Evolutionary conservation across 2,888 invertebrate species (phyloP).

Genomic region (Epicampocera succincta): DNA sequence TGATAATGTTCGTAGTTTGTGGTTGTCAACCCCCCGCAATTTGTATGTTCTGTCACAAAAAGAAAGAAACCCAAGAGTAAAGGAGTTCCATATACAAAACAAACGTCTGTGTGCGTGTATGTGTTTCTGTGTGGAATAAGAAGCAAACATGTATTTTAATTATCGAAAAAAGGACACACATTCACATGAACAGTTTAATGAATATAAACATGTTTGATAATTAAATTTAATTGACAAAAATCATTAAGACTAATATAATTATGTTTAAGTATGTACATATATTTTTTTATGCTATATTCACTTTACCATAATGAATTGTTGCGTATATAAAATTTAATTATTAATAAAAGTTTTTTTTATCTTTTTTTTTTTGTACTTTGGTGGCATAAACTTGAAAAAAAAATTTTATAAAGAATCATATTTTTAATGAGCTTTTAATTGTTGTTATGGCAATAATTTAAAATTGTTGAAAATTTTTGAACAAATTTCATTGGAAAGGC

Average conservation of each 20-base stretch:
- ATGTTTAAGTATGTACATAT: not conserved
- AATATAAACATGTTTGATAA: slow-evolving; percentile 62
- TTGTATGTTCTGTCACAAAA: not conserved
- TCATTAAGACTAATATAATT: slow-evolving; percentile 61
- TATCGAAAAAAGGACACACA: slow-evolving; percentile 22
- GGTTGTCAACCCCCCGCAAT: slow-evolving; percentile 11
- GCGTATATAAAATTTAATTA: slow-evolving; percentile 5
- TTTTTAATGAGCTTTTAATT: slow-evolving; percentile 51
- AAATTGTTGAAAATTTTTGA: slow-evolving; percentile 9
- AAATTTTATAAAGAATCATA: slow-evolving; percentile 20
- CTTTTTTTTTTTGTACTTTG: not conserved
- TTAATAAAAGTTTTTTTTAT: slow-evolving; percentile 8
- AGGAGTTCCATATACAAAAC: not conserved
- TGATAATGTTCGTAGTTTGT: slow-evolving; percentile 27
- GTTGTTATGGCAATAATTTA: slow-evolving; percentile 6
- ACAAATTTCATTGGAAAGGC: slow-evolving; percentile 9
- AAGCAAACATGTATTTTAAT: slow-evolving; percentile 29
- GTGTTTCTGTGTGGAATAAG: not conserved
- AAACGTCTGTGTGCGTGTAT: not conserved
- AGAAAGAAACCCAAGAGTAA: too few relatives aligned
- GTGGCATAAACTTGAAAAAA: slow-evolving; percentile 3
- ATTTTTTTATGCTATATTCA: slow-evolving; percentile 8
- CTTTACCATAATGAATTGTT: slow-evolving; percentile 38
- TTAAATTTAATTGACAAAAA: slow-evolving; percentile 67
- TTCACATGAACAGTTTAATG: slow-evolving; percentile 32